Conservation (phyloP, 2,113 vertebrate genomes). For the Notarius quadriscutis region DNA sequence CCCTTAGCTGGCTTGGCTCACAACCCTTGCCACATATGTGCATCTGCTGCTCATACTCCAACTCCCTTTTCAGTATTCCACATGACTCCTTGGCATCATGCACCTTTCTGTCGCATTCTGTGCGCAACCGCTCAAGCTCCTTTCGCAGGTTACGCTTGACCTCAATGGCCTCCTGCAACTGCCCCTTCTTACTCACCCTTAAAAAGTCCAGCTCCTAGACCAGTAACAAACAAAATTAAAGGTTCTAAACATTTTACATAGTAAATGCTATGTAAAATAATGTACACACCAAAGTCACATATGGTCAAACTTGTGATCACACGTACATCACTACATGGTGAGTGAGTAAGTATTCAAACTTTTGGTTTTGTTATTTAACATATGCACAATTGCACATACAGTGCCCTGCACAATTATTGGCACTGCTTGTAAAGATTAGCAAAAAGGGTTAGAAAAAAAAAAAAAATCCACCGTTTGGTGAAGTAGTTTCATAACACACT, state of each 20-base stretch:
- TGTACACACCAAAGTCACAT: neutral
- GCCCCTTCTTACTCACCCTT: conserved; percentile 92
- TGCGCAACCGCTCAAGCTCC: conserved; percentile 90
- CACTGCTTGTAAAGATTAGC: too few species aligned
- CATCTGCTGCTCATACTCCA: conserved; percentile 87
- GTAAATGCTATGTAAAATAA: neutral
- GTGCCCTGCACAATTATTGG: too few species aligned
- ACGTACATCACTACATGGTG: neutral
- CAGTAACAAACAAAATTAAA: neutral
- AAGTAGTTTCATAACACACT: too few species aligned
- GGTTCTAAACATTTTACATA: neutral
- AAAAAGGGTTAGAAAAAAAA: too few species aligned
- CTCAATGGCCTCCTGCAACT: conserved; percentile 91
- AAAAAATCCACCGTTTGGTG: too few species aligned
- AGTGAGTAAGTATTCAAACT: neutral
- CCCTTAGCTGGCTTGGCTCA: conserved; percentile 84
- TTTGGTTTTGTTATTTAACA: neutral
- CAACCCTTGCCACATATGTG: conserved; percentile 92
- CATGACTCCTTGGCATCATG: conserved; percentile 89
- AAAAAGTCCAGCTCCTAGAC: conserved; percentile 93
- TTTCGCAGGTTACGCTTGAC: conserved; percentile 91
- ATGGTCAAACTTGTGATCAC: neutral
- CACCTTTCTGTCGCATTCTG: conserved; percentile 92
- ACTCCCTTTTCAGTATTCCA: conserved; percentile 83
- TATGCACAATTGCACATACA: neutral